Evolutionary conservation across 2,888 invertebrate genomes (phyloP), one percentile per base, ranked within the genome.

Genomic region (Ganaspis brasiliensis): DNA sequence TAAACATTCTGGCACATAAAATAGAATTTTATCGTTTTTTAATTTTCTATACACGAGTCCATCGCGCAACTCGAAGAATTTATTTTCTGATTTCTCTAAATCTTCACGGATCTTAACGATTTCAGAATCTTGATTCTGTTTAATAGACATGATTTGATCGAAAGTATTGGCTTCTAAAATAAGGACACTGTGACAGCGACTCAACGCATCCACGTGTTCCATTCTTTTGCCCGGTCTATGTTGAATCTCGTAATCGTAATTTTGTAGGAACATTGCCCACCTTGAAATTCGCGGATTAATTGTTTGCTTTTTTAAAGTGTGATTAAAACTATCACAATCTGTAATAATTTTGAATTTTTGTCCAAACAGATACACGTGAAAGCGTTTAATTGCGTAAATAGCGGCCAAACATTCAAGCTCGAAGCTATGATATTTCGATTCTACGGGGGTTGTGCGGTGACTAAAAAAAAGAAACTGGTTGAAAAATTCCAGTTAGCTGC

Each of bases 401-500:
- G 74, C 75, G 0, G 79, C 82, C 5, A 86, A 72, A 16, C 82
- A 77, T 59, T 89, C 88, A 21, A 89, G 73, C 67, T 89, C 88
- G 73, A 82, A 89, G 77, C 87, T 88, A 74, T 87, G 85, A 72
- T 86, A 87, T 56, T 81, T 85, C 1, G 85, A 74, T 76, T 88
- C 87, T 0, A 61, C 45, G 1, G 79, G 79, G 2, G 82, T 85
- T 0, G 87, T 86, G 37, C 83, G 74, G 55, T 84, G 79, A 67
- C 87, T 86, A 80, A 84, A 88, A 75, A n/a, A 85, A 87, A 57
- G 83, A 87, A 0, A 88, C 76, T 0, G 86, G 86, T 37, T 86
- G 37, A 31, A 79, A 59, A 1, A 40, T 19, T 6, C 71, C 63
- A 35, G 2, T 31, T 31, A 81, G 80, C 59, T 89, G 85, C 76